A percentile compares a stretch with the other conserved stretches of the same genome.
Evolutionary conservation across 2,797 vertebrate species (phyloP).

Genomic region (Argyrosomus regius): DNA sequence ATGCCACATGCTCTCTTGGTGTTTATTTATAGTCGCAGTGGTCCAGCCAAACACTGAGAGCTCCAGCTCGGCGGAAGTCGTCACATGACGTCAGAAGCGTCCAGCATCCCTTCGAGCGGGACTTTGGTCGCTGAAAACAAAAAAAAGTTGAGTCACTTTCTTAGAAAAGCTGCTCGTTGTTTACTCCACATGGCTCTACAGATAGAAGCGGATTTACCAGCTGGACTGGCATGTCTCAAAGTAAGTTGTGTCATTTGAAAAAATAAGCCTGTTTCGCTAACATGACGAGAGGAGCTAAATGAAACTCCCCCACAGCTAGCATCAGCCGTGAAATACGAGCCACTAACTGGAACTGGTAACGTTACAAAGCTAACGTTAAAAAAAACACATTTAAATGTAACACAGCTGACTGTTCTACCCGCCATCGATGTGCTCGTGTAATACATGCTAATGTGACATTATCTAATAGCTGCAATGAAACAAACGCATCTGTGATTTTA

Average conservation of each 20-base stretch:
- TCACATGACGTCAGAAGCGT: slow-evolving; percentile 45
- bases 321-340: background rate
- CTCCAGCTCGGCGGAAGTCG: slow-evolving; percentile 55
- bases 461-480: background rate
- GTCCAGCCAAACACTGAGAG: too few species aligned
- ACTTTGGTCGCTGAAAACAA: slow-evolving; percentile 12
- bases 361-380: background rate
- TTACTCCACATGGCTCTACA: slow-evolving; percentile 62
- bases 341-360: too few species aligned
- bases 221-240: slow-evolving; percentile 76
- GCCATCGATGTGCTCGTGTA: background rate
- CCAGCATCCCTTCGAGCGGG: slow-evolving; percentile 60
- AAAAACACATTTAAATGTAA: background rate
- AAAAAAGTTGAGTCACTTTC: background rate
- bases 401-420: rapidly evolving
- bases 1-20: too few species aligned
- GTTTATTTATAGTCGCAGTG: too few species aligned
- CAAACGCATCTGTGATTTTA: background rate
- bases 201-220: slow-evolving; percentile 68
- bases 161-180: background rate
- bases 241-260: slow-evolving; percentile 67
- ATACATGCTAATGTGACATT: background rate
- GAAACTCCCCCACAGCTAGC: background rate
- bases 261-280: background rate
- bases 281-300: slow-evolving; percentile 9